These are phyloP conservation scores for Caenorhabditis sp. DNA, from an alignment of 2,888 invertebrate species.

Conservation along the genomic window DNA sequence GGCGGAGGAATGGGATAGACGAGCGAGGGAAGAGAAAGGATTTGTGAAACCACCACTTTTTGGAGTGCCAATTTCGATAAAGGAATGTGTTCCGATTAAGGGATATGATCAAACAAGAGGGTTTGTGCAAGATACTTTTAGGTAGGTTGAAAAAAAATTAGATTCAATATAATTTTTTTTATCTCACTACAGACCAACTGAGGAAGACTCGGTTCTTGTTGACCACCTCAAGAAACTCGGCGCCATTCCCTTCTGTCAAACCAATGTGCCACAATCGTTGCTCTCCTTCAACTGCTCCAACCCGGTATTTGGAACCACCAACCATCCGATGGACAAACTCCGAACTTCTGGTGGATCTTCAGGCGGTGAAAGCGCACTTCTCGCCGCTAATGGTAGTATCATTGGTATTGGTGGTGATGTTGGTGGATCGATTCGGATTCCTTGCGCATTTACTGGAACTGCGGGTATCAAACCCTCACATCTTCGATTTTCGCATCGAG, in stretches of 20 bases:
- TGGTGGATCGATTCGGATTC: constrained; percentile 74
- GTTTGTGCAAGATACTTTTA: constrained; percentile 67
- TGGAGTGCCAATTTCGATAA: constrained; percentile 66
- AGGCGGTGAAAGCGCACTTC: constrained; percentile 69
- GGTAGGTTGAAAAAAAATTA: not conserved
- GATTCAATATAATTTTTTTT: no score
- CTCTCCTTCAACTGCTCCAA: constrained; percentile 70
- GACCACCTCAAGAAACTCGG: constrained; percentile 55
- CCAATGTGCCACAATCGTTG: constrained; percentile 72
- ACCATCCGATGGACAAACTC: constrained; percentile 35
- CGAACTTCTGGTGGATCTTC: constrained; percentile 54
- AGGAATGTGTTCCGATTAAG: constrained; percentile 61
- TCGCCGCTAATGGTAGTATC: constrained; percentile 62
- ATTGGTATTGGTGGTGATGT: constrained; percentile 73
- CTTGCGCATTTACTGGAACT: constrained; percentile 73
- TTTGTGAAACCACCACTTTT: constrained; percentile 61
- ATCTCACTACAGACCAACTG: constrained; percentile 27
- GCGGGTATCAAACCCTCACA: constrained; percentile 70
- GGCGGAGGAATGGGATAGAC: constrained; percentile 57
- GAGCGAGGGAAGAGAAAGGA: constrained; percentile 34
- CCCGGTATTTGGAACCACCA: constrained; percentile 71
- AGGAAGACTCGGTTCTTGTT: constrained; percentile 53
- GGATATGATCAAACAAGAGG: constrained; percentile 67
- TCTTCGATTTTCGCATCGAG: constrained; percentile 56
- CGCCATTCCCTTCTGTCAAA: constrained; percentile 74